Evolutionary conservation across 2,797 vertebrate species (phyloP), one percentile per base, ranked within the genome.

Genomic region (Gambelia wislizenii): DNA sequence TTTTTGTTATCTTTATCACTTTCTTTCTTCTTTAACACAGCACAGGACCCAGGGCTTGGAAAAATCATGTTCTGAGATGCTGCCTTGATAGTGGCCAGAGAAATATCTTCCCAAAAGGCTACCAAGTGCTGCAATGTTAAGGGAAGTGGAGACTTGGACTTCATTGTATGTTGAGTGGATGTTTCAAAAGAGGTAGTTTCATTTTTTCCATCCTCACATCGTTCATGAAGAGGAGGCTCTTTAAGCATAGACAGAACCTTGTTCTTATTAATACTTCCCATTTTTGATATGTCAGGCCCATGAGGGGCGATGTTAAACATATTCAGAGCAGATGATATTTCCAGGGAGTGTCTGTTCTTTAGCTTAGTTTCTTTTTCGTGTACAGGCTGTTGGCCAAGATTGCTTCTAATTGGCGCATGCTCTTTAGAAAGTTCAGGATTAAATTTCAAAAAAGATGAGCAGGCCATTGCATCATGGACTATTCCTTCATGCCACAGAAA

Each of bases 41-140:
- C 99, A 82, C 99, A 99, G 85, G 99, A 99, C n/a, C 99, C 99
- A 0, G 99, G 99, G 95, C 99, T 99, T 89, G 99, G 99, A 94
- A 99, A 99, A 93, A 99, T 99, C 99, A 99, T 99, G 95, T 99
- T 99, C 95, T 99, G 99, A 75, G 99, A 99, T 85, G 99, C 99
- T 33, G 99, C 99, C 96, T 99, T 99, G 95, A 99, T 99, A 76
- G 99, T 99, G 67, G 99, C 99, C 97, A 99, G 96, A 85, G 99
- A 99, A 92, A 99, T 99, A 94, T 99, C 99, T 95, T 99, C 99
- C 99, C 99, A 99, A 96, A 99, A 99, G 47, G 99, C 98, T 52
- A 99, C 99, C 86, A 99, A 96, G 91, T 99, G 99, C 91, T 99
- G 99, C 74, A 99, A 96, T 0, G 99, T 99, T 93, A 99, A 97